A percentile compares a stretch with the other conserved stretches of the same genome.
phyloP scores from a whole-genome alignment of 2,797 vertebrate genomes.

The Cuniculus paca region DNA sequence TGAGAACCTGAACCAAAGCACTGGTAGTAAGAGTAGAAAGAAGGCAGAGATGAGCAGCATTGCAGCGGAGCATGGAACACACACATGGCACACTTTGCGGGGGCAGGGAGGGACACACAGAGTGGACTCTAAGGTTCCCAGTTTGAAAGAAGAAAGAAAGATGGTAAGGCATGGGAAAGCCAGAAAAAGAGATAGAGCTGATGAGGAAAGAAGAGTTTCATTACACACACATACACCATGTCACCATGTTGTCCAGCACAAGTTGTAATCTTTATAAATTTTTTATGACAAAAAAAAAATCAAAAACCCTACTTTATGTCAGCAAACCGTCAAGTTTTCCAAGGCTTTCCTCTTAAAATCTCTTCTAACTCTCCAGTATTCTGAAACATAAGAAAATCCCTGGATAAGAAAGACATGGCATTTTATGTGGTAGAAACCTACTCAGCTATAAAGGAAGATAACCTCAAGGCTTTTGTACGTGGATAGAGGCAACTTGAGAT shows the following conservation, averaged over 20 bases:
- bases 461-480: too few relatives aligned
- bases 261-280: slow-evolving; percentile 50
- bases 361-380: neutral
- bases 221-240: neutral
- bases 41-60: neutral
- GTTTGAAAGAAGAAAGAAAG: neutral
- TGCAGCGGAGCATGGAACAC: neutral
- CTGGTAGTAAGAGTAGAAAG: neutral
- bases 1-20: neutral
- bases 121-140: neutral
- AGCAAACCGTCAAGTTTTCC: slow-evolving; percentile 31
- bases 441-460: too few relatives aligned
- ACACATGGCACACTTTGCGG: neutral
- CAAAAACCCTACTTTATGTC: neutral
- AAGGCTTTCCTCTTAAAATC: slow-evolving; percentile 57
- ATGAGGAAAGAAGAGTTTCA: neutral
- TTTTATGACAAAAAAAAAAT: neutral
- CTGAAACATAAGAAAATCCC: slow-evolving; percentile 55
- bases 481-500: too few relatives aligned
- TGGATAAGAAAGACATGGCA: too few relatives aligned
- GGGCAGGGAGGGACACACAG: neutral
- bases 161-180: neutral
- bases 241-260: neutral
- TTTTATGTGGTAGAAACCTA: too few relatives aligned
- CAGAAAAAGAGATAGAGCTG: neutral